A percentile compares a stretch with the other conserved stretches of the same genome.
Evolutionary conservation across 2,888 invertebrate species (phyloP).

Genomic region (Andrena haemorrhoa): DNA sequence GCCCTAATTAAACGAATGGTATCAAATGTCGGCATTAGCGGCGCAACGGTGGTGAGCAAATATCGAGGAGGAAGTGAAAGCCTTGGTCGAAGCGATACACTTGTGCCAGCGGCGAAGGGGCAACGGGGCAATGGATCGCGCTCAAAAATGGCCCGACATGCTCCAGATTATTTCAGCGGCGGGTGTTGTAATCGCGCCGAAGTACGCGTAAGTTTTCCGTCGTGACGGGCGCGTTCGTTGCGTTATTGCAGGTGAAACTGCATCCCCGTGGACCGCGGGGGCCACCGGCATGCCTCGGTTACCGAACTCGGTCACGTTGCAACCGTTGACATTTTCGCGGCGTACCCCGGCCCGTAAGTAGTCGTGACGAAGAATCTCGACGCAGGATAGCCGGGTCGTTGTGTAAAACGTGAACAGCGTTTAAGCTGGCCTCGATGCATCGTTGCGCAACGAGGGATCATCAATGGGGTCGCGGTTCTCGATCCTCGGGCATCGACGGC

Average conservation of each 20-base stretch:
- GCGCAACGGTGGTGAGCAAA: not conserved
- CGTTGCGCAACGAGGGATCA: conserved; percentile 37
- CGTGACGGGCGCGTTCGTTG: conserved; percentile 19
- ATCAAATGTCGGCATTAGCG: not conserved
- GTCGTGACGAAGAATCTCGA: conserved; percentile 69
- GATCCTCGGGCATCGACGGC: conserved; percentile 13
- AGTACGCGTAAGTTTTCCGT: conserved; percentile 10
- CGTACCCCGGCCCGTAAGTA: conserved; percentile 38
- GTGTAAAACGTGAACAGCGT: conserved; percentile 69
- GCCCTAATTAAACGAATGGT: not conserved
- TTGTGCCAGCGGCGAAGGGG: conserved; percentile 8
- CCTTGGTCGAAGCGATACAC: conserved; percentile 22
- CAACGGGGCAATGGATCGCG: conserved; percentile 45
- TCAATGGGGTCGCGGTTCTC: conserved; percentile 33
- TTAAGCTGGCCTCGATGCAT: conserved; percentile 43
- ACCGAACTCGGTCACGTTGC: conserved; percentile 66
- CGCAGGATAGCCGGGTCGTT: conserved; percentile 58
- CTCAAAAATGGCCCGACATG: conserved; percentile 42
- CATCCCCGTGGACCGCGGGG: conserved; percentile 17
- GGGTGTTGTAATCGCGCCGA: conserved; percentile 32
- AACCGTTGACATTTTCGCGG: conserved; percentile 70
- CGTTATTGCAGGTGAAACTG: conserved; percentile 53
- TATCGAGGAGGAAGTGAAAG: conserved; percentile 27
- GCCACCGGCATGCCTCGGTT: conserved; percentile 6
- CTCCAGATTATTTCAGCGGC: conserved; percentile 37